phyloP scores from a whole-genome alignment of 1,140 invertebrate species.

The Sitobion miscanthi region DNA sequence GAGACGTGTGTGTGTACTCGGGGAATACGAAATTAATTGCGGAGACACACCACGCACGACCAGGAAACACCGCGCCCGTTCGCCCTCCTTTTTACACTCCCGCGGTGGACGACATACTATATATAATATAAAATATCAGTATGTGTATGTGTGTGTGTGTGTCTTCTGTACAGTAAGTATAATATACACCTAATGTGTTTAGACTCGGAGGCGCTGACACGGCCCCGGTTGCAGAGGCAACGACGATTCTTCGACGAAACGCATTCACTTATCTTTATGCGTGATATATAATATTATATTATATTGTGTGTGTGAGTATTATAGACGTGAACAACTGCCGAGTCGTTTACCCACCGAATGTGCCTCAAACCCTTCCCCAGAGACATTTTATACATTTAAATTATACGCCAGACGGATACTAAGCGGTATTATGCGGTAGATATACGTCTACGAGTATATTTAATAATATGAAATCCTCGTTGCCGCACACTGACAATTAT shows the following conservation, averaged over 20 bases:
- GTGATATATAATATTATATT: not conserved
- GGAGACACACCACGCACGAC: constrained; percentile 34
- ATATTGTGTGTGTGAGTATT: not conserved
- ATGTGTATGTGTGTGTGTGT: not conserved
- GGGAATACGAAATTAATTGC: constrained; percentile 52
- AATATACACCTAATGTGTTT: not conserved
- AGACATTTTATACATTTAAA: not conserved
- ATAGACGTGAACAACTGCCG: not conserved
- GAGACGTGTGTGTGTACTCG: not conserved
- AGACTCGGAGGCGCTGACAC: not conserved
- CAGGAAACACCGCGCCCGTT: not conserved
- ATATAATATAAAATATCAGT: too few species aligned
- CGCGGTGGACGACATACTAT: not conserved
- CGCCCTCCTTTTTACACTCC: not conserved
- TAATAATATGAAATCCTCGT: too few species aligned
- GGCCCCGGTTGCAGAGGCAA: not conserved
- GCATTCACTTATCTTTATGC: not conserved
- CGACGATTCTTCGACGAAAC: not conserved
- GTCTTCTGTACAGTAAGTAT: not conserved
- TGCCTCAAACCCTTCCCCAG: not conserved
- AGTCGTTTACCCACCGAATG: not conserved
- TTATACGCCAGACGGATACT: not conserved
- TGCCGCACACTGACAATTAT: too few species aligned
- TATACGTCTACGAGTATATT: not conserved
- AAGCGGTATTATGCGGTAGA: too few species aligned